phyloP scores from a whole-genome alignment of 2,888 invertebrate species.

The Erebia ligea region DNA sequence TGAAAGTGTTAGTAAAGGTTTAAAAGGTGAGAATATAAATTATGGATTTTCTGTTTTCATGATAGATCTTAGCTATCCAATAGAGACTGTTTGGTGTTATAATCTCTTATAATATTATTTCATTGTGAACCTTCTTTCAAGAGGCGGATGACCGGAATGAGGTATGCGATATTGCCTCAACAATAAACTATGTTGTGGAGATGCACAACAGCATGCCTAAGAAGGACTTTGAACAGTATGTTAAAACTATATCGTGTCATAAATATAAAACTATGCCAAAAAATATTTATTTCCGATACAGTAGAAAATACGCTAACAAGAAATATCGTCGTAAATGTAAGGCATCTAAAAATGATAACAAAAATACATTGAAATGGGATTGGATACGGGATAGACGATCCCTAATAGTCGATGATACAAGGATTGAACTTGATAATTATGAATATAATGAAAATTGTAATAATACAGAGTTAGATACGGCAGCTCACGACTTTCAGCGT shows the following conservation, averaged over 20 bases:
- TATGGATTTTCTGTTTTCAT: neutral
- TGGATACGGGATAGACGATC: slow-evolving; percentile 57
- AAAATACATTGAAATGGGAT: slow-evolving; percentile 46
- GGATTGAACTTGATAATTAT: slow-evolving; percentile 29
- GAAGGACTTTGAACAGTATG: slow-evolving; percentile 48
- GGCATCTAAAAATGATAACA: slow-evolving; percentile 5
- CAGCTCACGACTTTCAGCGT: neutral
- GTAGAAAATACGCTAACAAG: slow-evolving; percentile 25
- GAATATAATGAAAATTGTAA: slow-evolving; percentile 14
- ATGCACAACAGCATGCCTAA: slow-evolving; percentile 39
- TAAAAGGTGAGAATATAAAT: slow-evolving; percentile 6
- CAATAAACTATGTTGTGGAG: slow-evolving; percentile 46
- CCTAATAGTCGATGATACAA: slow-evolving; percentile 27
- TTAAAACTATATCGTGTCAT: slow-evolving; percentile 51
- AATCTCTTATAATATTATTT: neutral
- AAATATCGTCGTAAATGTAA: slow-evolving; percentile 11
- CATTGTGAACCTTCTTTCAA: slow-evolving; percentile 58
- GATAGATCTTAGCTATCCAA: neutral
- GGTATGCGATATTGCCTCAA: slow-evolving; percentile 57
- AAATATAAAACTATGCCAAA: slow-evolving; percentile 46
- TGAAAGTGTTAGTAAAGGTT: neutral
- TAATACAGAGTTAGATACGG: slow-evolving; percentile 18
- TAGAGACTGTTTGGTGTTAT: neutral
- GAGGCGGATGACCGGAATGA: slow-evolving; percentile 54
- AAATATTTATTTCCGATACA: slow-evolving; percentile 45